Percentiles rank a stretch among this genome's conserved stretches.
phyloP scores from a whole-genome alignment of 1,140 invertebrate genomes.

The Zeugodacus cucurbitae region DNA sequence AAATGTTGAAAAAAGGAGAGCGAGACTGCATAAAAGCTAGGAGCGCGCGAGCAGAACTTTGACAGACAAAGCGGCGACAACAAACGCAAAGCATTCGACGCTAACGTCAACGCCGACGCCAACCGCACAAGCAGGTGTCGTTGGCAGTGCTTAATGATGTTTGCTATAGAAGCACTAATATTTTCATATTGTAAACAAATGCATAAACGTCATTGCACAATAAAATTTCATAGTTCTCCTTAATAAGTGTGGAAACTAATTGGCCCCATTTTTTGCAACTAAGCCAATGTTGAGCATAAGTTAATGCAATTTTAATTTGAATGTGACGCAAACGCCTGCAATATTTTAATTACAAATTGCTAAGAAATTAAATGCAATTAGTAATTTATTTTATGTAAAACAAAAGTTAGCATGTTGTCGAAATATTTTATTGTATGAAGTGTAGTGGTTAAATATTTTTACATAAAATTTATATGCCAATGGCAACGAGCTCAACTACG shows the following conservation, averaged over 20 bases:
- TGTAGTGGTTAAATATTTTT: not conserved
- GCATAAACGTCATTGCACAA: not conserved
- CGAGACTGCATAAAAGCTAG: not conserved
- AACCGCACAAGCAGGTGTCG: not conserved
- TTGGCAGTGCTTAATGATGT: not conserved
- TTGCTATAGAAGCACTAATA: not conserved
- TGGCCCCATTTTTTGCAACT: not conserved
- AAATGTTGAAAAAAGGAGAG: not conserved
- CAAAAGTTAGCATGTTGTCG: not conserved
- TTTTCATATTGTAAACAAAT: slow-evolving; percentile 19
- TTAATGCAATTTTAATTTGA: not conserved
- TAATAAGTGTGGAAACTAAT: not conserved
- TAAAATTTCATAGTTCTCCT: not conserved
- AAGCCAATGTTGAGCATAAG: not conserved
- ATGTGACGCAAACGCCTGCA: no score
- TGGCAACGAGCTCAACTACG: not conserved
- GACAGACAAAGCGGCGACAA: slow-evolving; percentile 33
- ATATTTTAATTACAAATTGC: not conserved
- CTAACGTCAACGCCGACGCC: not conserved
- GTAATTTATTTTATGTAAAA: not conserved
- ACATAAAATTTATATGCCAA: not conserved
- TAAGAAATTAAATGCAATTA: not conserved
- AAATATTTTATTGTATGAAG: not conserved
- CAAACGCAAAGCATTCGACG: not conserved
- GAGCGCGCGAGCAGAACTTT: not conserved